phyloP scores from a whole-genome alignment of 1,140 invertebrate species.

The Heliothis subflexa region DNA sequence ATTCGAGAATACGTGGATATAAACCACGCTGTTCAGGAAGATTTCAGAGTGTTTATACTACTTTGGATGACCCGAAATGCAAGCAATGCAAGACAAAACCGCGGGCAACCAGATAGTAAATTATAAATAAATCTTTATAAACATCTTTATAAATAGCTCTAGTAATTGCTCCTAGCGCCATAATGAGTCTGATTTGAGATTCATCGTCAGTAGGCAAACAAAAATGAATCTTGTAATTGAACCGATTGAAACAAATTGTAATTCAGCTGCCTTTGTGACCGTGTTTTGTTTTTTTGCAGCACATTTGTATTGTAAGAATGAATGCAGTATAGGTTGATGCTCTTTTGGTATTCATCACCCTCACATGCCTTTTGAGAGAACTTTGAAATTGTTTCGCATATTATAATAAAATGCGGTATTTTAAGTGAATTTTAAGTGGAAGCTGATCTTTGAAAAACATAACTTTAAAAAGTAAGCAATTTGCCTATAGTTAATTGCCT shows the following conservation, averaged over 20 bases:
- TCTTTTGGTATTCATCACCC: slow-evolving; percentile 1
- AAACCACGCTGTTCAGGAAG: too few relatives aligned
- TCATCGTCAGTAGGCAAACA: slow-evolving; percentile 8
- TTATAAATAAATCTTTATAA: slow-evolving; percentile 28
- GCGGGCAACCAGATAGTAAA: not conserved
- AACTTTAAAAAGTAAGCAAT: too few relatives aligned
- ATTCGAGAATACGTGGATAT: too few relatives aligned
- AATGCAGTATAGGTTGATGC: slow-evolving; percentile 13
- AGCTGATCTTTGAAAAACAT: too few relatives aligned
- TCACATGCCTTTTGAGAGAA: not conserved
- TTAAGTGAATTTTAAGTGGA: too few relatives aligned
- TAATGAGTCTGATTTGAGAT: slow-evolving; percentile 28
- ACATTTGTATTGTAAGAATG: slow-evolving; percentile 9
- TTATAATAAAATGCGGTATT: too few relatives aligned
- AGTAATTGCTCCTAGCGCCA: slow-evolving; percentile 20
- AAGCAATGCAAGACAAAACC: too few relatives aligned
- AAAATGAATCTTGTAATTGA: slow-evolving; percentile 29
- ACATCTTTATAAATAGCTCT: slow-evolving; percentile 36
- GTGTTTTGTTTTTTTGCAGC: slow-evolving; percentile 20
- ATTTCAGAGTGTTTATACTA: too few relatives aligned
- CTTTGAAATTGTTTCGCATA: not conserved
- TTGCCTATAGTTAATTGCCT: too few relatives aligned
- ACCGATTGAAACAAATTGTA: slow-evolving; percentile 29
- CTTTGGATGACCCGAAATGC: too few relatives aligned
- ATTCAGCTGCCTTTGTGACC: slow-evolving; percentile 11